Evolutionary conservation across 64 coral and sea anemone genomes (phyloP).

Genomic region (Montipora cactus): DNA sequence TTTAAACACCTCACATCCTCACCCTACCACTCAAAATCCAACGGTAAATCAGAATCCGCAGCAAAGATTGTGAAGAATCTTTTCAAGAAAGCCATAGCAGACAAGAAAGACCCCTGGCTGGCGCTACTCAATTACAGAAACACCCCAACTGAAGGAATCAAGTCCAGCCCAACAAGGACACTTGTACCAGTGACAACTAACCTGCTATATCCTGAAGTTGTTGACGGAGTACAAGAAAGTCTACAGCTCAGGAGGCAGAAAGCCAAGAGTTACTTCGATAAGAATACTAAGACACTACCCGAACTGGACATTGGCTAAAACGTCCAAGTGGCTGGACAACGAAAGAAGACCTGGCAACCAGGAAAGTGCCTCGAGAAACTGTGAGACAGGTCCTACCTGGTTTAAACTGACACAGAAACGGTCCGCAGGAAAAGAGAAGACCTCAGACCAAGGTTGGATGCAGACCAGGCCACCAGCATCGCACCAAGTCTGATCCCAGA

Average conservation of each 20-base stretch:
- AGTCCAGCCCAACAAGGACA: conserved; percentile 18
- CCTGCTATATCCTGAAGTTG: not conserved
- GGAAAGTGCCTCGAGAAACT: not conserved
- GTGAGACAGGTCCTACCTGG: conserved; percentile 40
- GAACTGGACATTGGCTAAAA: conserved; percentile 35
- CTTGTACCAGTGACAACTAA: conserved; percentile 9
- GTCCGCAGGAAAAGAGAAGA: conserved; percentile 26
- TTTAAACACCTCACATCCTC: too few relatives aligned
- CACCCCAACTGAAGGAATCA: not conserved
- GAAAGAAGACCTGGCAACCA: conserved; percentile 30
- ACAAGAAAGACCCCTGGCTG: too few relatives aligned
- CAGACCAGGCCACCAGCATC: not conserved
- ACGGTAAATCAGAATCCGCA: too few relatives aligned
- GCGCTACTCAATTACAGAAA: not conserved
- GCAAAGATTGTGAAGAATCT: too few relatives aligned
- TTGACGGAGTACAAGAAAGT: too few relatives aligned
- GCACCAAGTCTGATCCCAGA: not conserved
- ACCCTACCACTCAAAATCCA: too few relatives aligned
- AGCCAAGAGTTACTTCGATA: too few relatives aligned
- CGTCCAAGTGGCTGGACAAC: conserved; percentile 1
- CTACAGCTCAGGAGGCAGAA: too few relatives aligned
- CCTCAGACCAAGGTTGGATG: not conserved
- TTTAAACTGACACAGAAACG: not conserved
- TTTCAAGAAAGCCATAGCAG: too few relatives aligned
- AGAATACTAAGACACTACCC: too few relatives aligned